Conservation (phyloP, 2,888 invertebrate genomes). For the Standfussiana lucernea region DNA sequence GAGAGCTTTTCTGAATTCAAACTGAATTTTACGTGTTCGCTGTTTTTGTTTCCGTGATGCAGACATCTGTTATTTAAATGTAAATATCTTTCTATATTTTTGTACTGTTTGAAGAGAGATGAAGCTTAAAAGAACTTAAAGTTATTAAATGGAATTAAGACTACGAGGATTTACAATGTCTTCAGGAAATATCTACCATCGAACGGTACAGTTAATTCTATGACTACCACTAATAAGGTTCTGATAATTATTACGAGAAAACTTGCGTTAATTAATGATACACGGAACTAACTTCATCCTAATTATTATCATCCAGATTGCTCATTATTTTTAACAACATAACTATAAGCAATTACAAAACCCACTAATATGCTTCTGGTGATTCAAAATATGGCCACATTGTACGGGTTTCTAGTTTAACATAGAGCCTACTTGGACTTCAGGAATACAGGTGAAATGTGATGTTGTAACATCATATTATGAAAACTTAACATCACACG, state of each 20-base stretch:
- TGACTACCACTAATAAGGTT: neutral
- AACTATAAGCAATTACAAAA: slow-evolving; percentile 1
- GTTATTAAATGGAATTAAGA: neutral
- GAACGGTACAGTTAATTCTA: neutral
- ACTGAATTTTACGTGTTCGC: slow-evolving; percentile 39
- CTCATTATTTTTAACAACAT: neutral
- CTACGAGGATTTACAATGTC: neutral
- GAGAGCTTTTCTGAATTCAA: slow-evolving; percentile 55
- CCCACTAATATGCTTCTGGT: neutral
- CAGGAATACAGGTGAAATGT: neutral
- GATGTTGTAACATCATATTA: neutral
- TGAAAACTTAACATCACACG: neutral
- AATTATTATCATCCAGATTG: slow-evolving; percentile 22
- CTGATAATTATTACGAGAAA: slow-evolving; percentile 20
- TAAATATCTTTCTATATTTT: slow-evolving; percentile 40
- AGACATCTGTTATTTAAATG: slow-evolving; percentile 41
- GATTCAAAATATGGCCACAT: neutral
- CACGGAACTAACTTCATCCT: slow-evolving; percentile 14
- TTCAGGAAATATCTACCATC: neutral
- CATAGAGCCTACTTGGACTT: neutral
- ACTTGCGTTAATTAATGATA: slow-evolving; percentile 27
- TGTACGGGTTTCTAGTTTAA: neutral
- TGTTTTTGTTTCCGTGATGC: slow-evolving; percentile 45
- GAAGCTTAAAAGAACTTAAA: neutral
- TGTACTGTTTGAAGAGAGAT: slow-evolving; percentile 2